Base-by-base conservation (phyloP, 2,888 invertebrate genomes). In the Netelia fuscicornis region DNA sequence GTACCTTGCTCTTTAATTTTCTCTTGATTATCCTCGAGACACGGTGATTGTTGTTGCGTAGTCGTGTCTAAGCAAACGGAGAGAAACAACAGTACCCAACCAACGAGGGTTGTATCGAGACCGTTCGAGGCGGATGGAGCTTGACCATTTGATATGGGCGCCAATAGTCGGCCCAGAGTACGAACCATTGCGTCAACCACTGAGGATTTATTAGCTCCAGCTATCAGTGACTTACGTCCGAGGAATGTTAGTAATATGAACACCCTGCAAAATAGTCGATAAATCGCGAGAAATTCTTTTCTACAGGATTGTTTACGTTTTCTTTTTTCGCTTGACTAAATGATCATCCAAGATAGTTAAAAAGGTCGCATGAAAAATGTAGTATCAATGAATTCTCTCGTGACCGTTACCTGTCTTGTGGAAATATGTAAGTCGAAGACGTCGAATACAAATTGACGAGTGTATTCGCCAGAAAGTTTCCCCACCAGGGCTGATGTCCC, bases 171-270 rank as follows among this genome's bases (percentile, higher is more conserved):
- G 54, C 95, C 95, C 52, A 96, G 93, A 0, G 96, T 95, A 84
- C 95, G 95, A 90, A 96, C 94, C 85, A 96, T 95, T 1, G 96
- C 95, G 92, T 95, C 95, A 88, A 97, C 94, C n/a, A 96, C 95
- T 89, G 95, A 95, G 89, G 95, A 95, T 88, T 95, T 96, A 82
- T 96, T 95, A 81, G 91, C 90, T 81, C 92, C 91, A 44, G 93
- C 90, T 64, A 92, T 91, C 71, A 94, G 84, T 13, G 93, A 97
- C 92, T 97, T 97, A 90, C 98, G 97, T 79, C 97, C 97, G 94
- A 98, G 95, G 94, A 97, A 98, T 86, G 98, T 97, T 86, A 98
- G 94, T 83, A 98, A 94, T 87, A 98, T 97, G 91, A 98, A 97
- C 84, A 98, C 97, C 91, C 98, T 97, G 93, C 2, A 91, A 79